Conservation (phyloP, 2,797 vertebrate species). For the Clarias laeviceps region DNA sequence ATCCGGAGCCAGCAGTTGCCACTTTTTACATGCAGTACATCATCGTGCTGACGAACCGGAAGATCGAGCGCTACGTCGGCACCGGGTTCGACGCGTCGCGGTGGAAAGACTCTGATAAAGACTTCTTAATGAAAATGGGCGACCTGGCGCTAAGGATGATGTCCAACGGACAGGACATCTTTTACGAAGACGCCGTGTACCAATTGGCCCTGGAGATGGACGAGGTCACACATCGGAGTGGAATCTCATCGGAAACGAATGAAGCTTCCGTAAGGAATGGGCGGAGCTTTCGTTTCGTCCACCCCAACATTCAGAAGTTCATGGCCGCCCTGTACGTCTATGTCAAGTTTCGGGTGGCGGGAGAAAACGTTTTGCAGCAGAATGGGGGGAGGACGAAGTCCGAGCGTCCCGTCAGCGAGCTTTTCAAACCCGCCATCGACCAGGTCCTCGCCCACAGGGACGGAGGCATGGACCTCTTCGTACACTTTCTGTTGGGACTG, state of each 20-base stretch:
- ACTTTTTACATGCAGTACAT: constrained; percentile 66
- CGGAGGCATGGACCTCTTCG: constrained; percentile 69
- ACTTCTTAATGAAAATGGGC: constrained; percentile 60
- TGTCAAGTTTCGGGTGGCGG: constrained; percentile 57
- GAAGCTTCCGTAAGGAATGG: not conserved
- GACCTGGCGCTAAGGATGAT: constrained; percentile 70
- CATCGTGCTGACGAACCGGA: constrained; percentile 69
- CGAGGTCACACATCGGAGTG: constrained; percentile 63
- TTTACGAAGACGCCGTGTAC: constrained; percentile 64
- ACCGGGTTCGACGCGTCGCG: constrained; percentile 43
- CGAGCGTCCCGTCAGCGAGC: constrained; percentile 39
- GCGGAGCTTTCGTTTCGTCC: constrained; percentile 66
- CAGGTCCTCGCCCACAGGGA: constrained; percentile 34
- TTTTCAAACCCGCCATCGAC: constrained; percentile 61
- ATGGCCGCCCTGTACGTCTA: constrained; percentile 75
- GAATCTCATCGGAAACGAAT: constrained; percentile 64
- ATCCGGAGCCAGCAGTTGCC: constrained; percentile 61
- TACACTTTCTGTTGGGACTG: constrained; percentile 75
- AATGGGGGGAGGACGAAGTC: constrained; percentile 12
- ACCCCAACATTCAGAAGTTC: constrained; percentile 72
- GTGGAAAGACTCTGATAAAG: constrained; percentile 62
- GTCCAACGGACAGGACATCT: constrained; percentile 53
- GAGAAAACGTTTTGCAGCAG: constrained; percentile 63
- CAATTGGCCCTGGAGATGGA: constrained; percentile 44
- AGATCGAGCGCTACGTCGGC: constrained; percentile 64